Percentiles rank a stretch among this genome's conserved stretches.
These are phyloP conservation scores for Schizaphis graminum DNA, from an alignment of 2,888 invertebrate species.

Conservation along the genomic window DNA sequence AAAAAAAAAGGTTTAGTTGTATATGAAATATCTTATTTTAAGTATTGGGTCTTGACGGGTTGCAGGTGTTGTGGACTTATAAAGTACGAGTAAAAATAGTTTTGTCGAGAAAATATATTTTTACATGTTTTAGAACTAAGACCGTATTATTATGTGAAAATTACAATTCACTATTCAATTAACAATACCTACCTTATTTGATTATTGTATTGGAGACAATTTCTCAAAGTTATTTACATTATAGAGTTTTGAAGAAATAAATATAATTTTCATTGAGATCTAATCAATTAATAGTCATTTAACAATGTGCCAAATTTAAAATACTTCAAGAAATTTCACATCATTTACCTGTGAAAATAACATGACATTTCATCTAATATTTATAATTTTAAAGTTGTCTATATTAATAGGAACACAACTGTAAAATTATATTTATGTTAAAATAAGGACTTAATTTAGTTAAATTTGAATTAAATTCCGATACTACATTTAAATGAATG, in stretches of 20 bases:
- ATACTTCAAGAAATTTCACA: background rate
- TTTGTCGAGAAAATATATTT: background rate
- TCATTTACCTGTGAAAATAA: background rate
- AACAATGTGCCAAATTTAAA: background rate
- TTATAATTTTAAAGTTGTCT: background rate
- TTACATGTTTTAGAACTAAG: background rate
- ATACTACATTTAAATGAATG: background rate
- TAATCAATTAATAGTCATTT: background rate
- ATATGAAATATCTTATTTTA: conserved; percentile 22
- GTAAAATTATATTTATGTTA: background rate
- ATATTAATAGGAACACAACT: background rate
- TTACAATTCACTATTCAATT: background rate
- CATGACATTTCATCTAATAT: background rate
- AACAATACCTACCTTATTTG: background rate
- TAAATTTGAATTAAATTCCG: background rate
- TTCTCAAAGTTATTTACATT: background rate
- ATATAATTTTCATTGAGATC: background rate
- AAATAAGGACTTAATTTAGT: background rate
- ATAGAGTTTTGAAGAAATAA: background rate
- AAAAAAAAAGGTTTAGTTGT: background rate
- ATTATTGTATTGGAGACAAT: background rate
- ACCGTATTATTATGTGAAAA: background rate
- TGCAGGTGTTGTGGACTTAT: background rate
- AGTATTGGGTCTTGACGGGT: background rate
- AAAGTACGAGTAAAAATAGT: background rate